Evolutionary conservation across 92 coral and sea anemone genomes (phyloP).

Genomic region (Umimayanthus chanpuru): DNA sequence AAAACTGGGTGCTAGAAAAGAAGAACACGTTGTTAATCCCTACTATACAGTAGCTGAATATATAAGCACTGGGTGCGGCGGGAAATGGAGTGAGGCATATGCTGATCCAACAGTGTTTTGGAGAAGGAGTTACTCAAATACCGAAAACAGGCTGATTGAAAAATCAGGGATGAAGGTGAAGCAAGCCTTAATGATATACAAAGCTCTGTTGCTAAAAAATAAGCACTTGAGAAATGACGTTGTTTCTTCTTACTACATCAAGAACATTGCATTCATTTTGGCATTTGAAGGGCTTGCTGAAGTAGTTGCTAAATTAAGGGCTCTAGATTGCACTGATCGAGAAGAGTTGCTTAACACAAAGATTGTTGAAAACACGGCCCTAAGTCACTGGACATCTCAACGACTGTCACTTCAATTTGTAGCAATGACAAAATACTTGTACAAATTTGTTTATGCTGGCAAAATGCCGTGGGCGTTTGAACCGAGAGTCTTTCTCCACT

Average conservation of each 20-base stretch:
- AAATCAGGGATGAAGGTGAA: background rate
- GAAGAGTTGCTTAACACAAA: background rate
- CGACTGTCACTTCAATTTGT: background rate
- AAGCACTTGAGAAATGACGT: background rate
- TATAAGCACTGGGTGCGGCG: background rate
- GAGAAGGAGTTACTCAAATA: background rate
- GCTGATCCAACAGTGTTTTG: background rate
- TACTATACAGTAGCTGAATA: background rate
- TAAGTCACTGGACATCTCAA: background rate
- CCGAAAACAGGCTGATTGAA: background rate
- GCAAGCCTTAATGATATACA: background rate
- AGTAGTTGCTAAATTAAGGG: background rate
- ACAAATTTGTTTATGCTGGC: background rate
- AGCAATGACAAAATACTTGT: background rate
- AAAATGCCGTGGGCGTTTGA: background rate
- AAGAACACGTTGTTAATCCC: background rate
- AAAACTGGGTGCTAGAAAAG: background rate
- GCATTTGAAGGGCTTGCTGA: background rate
- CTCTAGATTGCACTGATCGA: background rate
- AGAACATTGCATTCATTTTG: background rate
- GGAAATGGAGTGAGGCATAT: background rate
- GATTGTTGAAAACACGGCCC: background rate
- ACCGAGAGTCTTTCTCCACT: background rate
- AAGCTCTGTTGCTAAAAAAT: background rate
- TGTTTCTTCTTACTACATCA: background rate